Evolutionary conservation across 2,888 invertebrate genomes (phyloP).

Genomic region (Dolomedes plantarius): DNA sequence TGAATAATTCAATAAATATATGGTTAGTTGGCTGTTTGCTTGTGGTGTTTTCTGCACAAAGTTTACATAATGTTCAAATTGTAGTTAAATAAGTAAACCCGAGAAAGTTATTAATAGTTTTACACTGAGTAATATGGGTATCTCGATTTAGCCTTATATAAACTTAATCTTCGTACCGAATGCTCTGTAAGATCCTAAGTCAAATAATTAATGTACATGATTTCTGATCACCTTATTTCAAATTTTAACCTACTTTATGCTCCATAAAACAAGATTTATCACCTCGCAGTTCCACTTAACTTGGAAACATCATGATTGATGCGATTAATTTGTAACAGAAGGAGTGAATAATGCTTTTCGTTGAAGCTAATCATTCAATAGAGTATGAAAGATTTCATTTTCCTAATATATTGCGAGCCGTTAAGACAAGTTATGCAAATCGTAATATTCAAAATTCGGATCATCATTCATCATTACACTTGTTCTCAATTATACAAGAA

Average conservation of each 20-base stretch:
- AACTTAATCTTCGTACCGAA: too few species aligned
- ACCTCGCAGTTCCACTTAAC: not conserved
- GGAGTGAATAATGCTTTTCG: not conserved
- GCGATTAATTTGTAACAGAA: not conserved
- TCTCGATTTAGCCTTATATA: too few species aligned
- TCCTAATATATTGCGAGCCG: not conserved
- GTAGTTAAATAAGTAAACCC: too few species aligned
- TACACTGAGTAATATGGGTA: too few species aligned
- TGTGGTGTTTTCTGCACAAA: too few species aligned
- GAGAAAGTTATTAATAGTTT: too few species aligned
- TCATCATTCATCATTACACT: too few species aligned
- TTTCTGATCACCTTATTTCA: not conserved
- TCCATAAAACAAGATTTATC: not conserved
- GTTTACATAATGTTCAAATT: too few species aligned
- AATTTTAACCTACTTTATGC: not conserved
- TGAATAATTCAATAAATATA: too few species aligned
- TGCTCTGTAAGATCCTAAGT: not conserved
- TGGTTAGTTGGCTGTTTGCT: too few species aligned
- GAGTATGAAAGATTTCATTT: not conserved
- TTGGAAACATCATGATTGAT: slow-evolving; percentile 6
- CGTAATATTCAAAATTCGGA: not conserved
- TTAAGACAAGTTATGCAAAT: not conserved
- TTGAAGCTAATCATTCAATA: slow-evolving; percentile 1
- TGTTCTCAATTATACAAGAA: too few species aligned
- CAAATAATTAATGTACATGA: not conserved